A percentile compares a stretch with the other conserved stretches of the same genome.
These are phyloP conservation scores for Garrulus glandarius DNA, from an alignment of 2,797 vertebrate genomes.

Conservation along the genomic window DNA sequence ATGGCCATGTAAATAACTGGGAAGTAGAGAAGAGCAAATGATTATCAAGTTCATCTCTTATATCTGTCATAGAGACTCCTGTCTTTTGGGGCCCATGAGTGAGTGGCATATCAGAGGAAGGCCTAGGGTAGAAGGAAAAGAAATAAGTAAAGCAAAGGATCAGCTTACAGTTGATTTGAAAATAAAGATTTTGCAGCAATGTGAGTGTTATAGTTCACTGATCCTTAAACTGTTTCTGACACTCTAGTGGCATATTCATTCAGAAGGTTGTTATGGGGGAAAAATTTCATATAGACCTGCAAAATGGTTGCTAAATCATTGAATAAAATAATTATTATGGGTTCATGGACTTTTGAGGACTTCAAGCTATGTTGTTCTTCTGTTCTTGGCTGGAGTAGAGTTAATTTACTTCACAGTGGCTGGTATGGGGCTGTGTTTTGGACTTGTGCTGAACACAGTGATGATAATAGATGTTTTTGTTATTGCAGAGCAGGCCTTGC, in stretches of 20 bases:
- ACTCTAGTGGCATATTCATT: neutral
- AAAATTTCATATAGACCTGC: neutral
- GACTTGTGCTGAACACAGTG: neutral
- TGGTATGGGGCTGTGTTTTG: neutral
- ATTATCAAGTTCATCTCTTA: neutral
- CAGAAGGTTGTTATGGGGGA: neutral
- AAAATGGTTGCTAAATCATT: neutral
- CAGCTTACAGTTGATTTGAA: neutral
- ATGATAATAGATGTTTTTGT: neutral
- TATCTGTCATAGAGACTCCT: neutral
- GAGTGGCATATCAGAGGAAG: neutral
- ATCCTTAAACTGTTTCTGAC: neutral
- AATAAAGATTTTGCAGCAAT: neutral
- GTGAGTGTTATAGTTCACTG: neutral
- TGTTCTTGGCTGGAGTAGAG: neutral
- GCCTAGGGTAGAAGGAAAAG: neutral
- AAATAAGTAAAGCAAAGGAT: neutral
- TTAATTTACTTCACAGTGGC: neutral
- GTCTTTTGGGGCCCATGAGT: neutral
- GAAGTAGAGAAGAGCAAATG: neutral
- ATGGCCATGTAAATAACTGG: neutral
- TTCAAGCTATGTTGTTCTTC: neutral
- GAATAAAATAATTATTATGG: neutral
- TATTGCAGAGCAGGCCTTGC: neutral
- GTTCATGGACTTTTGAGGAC: neutral